phyloP scores from a whole-genome alignment of 2,888 invertebrate genomes.

The Chalcis sispes region DNA sequence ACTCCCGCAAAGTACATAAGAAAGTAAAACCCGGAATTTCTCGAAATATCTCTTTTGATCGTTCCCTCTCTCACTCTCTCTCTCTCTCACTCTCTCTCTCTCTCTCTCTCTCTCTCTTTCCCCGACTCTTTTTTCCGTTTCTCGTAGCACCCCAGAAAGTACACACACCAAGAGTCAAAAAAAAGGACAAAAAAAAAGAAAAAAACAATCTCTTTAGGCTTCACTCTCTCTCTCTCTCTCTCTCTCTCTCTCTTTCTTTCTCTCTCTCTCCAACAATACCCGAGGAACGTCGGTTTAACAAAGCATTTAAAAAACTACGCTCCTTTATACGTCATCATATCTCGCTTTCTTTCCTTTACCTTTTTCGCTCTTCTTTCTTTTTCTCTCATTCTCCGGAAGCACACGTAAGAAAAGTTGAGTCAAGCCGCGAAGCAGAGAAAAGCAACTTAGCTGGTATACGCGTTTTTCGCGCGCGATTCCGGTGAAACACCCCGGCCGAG shows the following conservation, averaged over 20 bases:
- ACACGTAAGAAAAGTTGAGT: constrained; percentile 37
- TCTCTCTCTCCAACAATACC: constrained; percentile 30
- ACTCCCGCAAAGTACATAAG: constrained; percentile 5
- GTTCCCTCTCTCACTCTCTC: too few relatives aligned
- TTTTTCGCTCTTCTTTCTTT: too few relatives aligned
- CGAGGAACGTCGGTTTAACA: constrained; percentile 33
- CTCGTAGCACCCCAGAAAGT: constrained; percentile 1
- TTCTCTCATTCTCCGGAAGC: background rate
- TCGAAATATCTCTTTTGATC: constrained; percentile 16
- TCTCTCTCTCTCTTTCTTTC: too few relatives aligned
- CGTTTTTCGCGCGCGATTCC: constrained; percentile 37
- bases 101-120: too few relatives aligned
- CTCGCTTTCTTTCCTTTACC: too few relatives aligned
- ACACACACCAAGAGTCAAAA: background rate
- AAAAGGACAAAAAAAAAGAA: constrained; percentile 1
- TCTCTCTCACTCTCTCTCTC: too few relatives aligned
- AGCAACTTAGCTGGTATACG: constrained; percentile 23
- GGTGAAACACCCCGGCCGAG: constrained; percentile 45
- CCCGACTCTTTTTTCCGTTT: background rate
- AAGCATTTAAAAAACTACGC: constrained; percentile 32
- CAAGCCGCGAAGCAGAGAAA: constrained; percentile 37
- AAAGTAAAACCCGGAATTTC: constrained; percentile 7
- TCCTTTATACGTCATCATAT: constrained; percentile 14
- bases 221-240: too few relatives aligned
- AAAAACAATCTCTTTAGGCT: constrained; percentile 40